phyloP scores from a whole-genome alignment of 2,888 invertebrate genomes.

The Elegia similella region DNA sequence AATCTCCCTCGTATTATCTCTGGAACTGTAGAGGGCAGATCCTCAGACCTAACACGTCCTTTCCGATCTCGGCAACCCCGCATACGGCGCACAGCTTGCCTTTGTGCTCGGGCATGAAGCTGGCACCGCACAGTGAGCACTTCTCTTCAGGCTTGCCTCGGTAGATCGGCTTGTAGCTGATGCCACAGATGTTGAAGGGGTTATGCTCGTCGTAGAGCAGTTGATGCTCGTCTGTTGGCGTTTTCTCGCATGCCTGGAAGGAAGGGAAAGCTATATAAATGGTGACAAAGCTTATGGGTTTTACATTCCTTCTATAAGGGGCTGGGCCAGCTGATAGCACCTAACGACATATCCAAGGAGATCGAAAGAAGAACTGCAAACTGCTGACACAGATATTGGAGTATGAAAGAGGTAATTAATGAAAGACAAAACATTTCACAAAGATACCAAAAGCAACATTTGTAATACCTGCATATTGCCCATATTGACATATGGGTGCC shows the following conservation, averaged over 20 bases:
- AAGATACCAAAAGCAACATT: no score
- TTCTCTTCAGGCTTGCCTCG: slow-evolving; percentile 96
- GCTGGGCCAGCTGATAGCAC: no score
- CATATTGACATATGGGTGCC: no score
- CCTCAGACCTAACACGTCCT: slow-evolving; percentile 92
- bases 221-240: slow-evolving; percentile 92
- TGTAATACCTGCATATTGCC: no score
- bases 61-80: slow-evolving; percentile 94
- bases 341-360: no score
- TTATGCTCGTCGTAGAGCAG: slow-evolving; percentile 98
- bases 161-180: slow-evolving; percentile 96
- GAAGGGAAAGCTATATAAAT: no score
- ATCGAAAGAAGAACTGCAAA: no score
- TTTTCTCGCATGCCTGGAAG: slow-evolving; percentile 91
- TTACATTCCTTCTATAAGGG: no score
- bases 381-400: no score
- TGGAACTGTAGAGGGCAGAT: slow-evolving; percentile 85
- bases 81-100: slow-evolving; percentile 93
- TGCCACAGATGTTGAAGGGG: slow-evolving; percentile 97
- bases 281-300: no score
- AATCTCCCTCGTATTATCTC: slow-evolving; percentile 48
- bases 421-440: no score
- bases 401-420: no score
- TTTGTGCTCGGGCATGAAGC: slow-evolving; percentile 93
- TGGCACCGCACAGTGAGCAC: slow-evolving; percentile 95